phyloP scores from a whole-genome alignment of 2,888 invertebrate genomes.

The Machimus atricapillus region DNA sequence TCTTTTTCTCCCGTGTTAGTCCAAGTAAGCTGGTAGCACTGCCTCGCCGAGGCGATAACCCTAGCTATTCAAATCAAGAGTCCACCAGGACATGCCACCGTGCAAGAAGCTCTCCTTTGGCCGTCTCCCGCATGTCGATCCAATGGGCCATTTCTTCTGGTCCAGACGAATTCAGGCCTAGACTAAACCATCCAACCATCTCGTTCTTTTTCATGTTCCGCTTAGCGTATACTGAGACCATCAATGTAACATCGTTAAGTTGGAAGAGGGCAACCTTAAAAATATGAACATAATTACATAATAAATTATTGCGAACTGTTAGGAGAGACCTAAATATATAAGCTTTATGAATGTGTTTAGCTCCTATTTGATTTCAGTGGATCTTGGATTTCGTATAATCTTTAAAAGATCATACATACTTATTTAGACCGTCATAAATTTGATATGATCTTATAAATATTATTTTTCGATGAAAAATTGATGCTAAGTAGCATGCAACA shows the following conservation, averaged over 20 bases:
- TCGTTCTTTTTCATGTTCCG: conserved; percentile 93
- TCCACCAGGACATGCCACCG: conserved; percentile 92
- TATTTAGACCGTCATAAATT: too few species aligned
- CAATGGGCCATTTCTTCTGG: conserved; percentile 92
- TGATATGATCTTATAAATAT: too few species aligned
- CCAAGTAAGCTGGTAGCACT: conserved; percentile 40
- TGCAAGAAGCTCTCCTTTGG: conserved; percentile 87
- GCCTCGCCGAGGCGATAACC: conserved; percentile 53
- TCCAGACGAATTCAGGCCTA: conserved; percentile 90
- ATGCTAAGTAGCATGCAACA: too few species aligned
- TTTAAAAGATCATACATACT: too few species aligned
- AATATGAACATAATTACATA: not conserved
- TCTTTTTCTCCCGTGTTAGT: conserved; percentile 44
- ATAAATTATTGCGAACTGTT: not conserved
- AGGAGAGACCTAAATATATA: too few species aligned
- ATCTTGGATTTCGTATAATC: too few species aligned
- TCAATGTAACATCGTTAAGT: conserved; percentile 91
- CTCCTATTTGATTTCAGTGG: too few species aligned
- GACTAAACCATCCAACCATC: conserved; percentile 96
- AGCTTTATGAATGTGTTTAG: not conserved
- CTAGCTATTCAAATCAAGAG: conserved; percentile 69
- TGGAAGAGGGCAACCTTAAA: conserved; percentile 90
- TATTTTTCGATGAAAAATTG: not conserved
- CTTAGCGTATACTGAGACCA: conserved; percentile 92
- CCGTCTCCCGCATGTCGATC: conserved; percentile 88